Conservation (phyloP, 2,113 vertebrate genomes). For the Salminus brasiliensis region DNA sequence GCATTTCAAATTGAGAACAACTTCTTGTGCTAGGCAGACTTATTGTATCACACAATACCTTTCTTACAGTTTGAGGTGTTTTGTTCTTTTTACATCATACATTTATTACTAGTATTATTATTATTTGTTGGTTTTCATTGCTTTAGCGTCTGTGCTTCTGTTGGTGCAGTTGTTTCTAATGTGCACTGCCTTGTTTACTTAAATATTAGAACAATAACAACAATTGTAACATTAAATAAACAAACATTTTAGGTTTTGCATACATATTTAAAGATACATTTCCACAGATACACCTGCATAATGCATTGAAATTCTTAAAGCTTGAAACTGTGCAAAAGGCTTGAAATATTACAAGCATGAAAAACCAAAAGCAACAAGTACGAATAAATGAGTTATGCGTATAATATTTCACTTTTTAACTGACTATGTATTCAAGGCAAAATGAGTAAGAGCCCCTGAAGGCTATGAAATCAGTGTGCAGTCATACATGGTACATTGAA, state of each 20-base stretch:
- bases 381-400: slow-evolving; percentile 40
- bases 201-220: neutral
- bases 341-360: slow-evolving; percentile 9
- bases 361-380: slow-evolving; percentile 4
- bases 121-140: neutral
- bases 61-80: neutral
- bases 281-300: slow-evolving; percentile 11
- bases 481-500: slow-evolving; percentile 41
- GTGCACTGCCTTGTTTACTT: neutral
- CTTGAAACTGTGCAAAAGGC: neutral
- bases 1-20: slow-evolving; percentile 12
- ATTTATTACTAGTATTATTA: too few species aligned
- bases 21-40: neutral
- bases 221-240: neutral
- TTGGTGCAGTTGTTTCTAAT: neutral
- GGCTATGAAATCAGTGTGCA: slow-evolving; percentile 64
- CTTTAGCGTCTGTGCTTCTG: neutral
- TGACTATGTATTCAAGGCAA: slow-evolving; percentile 65
- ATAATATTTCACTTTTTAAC: slow-evolving; percentile 36
- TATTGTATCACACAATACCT: neutral
- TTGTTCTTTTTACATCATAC: neutral
- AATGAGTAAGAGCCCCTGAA: slow-evolving; percentile 63
- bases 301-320: neutral
- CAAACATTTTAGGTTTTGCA: neutral
- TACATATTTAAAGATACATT: slow-evolving; percentile 12